Conservation (phyloP, 2,888 invertebrate species). For the Eilema depressum region DNA sequence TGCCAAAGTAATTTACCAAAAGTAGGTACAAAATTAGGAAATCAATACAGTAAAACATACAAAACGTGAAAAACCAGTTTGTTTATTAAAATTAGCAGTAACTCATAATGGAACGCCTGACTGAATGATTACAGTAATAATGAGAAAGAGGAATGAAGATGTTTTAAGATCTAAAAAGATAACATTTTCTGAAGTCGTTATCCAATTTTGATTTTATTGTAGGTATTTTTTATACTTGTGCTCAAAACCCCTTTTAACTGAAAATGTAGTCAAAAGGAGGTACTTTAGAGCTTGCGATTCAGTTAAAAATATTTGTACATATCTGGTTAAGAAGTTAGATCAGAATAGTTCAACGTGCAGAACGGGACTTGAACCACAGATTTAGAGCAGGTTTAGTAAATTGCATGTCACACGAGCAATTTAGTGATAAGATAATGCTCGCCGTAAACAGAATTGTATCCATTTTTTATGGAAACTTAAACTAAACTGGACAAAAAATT, state of each 20-base stretch:
- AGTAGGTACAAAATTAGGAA: conserved; percentile 23
- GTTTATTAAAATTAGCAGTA: conserved; percentile 4
- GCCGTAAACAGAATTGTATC: not conserved
- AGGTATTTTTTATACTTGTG: too few relatives aligned
- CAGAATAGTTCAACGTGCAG: too few relatives aligned
- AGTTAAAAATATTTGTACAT: too few relatives aligned
- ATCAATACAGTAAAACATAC: conserved; percentile 15
- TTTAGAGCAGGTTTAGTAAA: too few relatives aligned
- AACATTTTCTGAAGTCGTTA: not conserved
- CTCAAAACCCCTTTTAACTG: too few relatives aligned
- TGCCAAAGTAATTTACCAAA: conserved; percentile 37
- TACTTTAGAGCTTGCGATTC: too few relatives aligned
- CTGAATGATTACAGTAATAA: not conserved
- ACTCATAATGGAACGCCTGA: not conserved
- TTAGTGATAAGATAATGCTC: not conserved
- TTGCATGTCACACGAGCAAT: not conserved
- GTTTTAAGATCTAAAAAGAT: not conserved
- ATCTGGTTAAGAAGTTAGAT: too few relatives aligned
- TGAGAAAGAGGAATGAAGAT: not conserved
- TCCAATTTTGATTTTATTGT: not conserved
- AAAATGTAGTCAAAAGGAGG: too few relatives aligned
- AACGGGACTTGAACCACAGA: too few relatives aligned
- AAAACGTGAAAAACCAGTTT: conserved; percentile 3
- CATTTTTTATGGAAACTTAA: too few relatives aligned
- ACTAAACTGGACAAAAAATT: not conserved